Conservation (phyloP, 2,797 vertebrate species). For the Danionella dracula region DNA sequence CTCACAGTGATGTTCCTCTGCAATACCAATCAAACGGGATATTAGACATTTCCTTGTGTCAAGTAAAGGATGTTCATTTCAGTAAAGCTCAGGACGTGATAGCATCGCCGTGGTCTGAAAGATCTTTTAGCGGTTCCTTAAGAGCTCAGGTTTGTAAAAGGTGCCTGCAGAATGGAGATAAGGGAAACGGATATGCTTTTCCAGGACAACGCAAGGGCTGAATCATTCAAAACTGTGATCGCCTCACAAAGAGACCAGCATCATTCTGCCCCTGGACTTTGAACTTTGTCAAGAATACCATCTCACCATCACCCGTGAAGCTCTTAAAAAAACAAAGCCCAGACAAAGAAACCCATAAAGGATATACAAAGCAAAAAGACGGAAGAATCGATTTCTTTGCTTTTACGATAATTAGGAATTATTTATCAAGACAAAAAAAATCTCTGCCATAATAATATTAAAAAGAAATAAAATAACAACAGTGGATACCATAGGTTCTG, state of each 20-base stretch:
- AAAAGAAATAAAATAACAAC: no score
- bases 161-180: slow-evolving; percentile 62
- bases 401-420: no score
- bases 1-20: slow-evolving; percentile 56
- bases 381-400: no score
- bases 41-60: slow-evolving; percentile 56
- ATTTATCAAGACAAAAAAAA: no score
- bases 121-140: slow-evolving; percentile 65
- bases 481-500: no score
- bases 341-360: no score
- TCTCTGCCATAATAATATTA: no score
- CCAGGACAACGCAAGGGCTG: slow-evolving; percentile 25
- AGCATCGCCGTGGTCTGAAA: slow-evolving; percentile 56
- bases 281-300: neutral
- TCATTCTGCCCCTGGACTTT: neutral
- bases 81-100: slow-evolving; percentile 54
- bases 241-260: slow-evolving; percentile 18
- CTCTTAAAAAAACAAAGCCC: neutral
- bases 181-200: slow-evolving; percentile 56
- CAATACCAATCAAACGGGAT: slow-evolving; percentile 62
- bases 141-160: slow-evolving; percentile 36
- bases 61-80: slow-evolving; percentile 60
- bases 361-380: neutral
- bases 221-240: neutral
- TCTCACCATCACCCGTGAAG: slow-evolving; percentile 5